These are phyloP conservation scores for Drosophila histrio DNA, from an alignment of 2,888 invertebrate genomes.

Conservation along the genomic window DNA sequence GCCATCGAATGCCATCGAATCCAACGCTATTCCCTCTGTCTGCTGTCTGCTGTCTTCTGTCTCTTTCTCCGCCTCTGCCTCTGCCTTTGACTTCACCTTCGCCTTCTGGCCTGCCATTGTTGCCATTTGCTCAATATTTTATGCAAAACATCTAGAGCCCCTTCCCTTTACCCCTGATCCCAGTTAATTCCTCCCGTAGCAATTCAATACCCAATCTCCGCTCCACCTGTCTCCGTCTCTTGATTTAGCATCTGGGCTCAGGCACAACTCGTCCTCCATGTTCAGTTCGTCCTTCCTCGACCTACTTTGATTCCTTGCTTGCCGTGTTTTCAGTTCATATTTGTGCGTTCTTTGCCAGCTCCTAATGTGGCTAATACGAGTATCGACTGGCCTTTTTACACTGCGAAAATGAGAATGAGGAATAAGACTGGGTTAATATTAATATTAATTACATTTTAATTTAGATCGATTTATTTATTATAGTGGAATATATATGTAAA, in stretches of 20 bases:
- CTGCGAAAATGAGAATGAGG: background rate
- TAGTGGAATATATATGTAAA: too few relatives aligned
- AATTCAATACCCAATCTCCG: conserved; percentile 10
- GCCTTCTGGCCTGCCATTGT: conserved; percentile 15
- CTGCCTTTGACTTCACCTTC: conserved; percentile 3
- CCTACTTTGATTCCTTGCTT: conserved; percentile 61
- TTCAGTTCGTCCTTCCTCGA: conserved; percentile 34
- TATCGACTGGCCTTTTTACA: conserved; percentile 12
- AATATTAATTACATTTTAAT: too few relatives aligned
- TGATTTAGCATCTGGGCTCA: conserved; percentile 42
- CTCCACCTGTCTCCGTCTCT: conserved; percentile 15
- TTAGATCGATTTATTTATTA: too few relatives aligned
- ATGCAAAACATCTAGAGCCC: conserved; percentile 61
- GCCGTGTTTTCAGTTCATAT: conserved; percentile 52
- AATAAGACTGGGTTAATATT: too few relatives aligned
- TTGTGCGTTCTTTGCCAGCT: conserved; percentile 29
- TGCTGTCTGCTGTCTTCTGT: background rate
- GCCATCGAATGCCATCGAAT: conserved; percentile 20
- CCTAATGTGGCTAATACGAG: conserved; percentile 33
- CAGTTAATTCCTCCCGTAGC: background rate
- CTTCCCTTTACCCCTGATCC: background rate
- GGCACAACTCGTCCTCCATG: conserved; percentile 5
- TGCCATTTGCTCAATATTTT: conserved; percentile 65
- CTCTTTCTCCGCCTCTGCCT: background rate
- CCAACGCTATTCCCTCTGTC: background rate